phyloP scores from a whole-genome alignment of 2,888 invertebrate species.

The Helobdella robusta region DNA sequence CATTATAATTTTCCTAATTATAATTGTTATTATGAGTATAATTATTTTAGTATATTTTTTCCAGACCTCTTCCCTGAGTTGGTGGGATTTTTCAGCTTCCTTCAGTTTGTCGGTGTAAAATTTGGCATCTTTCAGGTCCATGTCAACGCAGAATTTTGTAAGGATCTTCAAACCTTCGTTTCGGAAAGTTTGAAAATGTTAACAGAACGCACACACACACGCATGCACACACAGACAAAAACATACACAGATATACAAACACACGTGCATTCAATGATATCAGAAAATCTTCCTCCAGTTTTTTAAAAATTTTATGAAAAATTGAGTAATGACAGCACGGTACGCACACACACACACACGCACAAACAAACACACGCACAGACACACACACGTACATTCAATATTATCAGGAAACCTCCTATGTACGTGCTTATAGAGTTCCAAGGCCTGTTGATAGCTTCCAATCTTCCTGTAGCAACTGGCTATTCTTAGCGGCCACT shows the following conservation, averaged over 20 bases:
- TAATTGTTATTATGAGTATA: too few species aligned
- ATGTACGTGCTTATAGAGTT: conserved; percentile 75
- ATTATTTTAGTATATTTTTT: background rate
- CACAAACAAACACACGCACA: too few species aligned
- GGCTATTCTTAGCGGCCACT: conserved; percentile 76
- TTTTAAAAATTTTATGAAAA: too few species aligned
- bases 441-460: conserved; percentile 71
- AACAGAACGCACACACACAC: too few species aligned
- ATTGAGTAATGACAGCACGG: too few species aligned
- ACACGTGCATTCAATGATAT: too few species aligned
- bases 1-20: too few species aligned
- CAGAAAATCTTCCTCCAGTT: too few species aligned
- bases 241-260: too few species aligned
- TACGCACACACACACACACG: too few species aligned
- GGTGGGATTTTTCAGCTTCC: conserved; percentile 56
- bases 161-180: conserved; percentile 67
- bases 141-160: conserved; percentile 75
- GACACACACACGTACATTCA: conserved; percentile 71
- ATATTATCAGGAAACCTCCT: conserved; percentile 84
- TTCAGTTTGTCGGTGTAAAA: conserved; percentile 75
- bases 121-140: conserved; percentile 79
- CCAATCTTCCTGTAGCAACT: conserved; percentile 73
- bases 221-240: too few species aligned
- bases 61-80: conserved; percentile 48
- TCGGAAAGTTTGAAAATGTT: too few species aligned